Evolutionary conservation across 1,140 invertebrate genomes (phyloP), one percentile per base, ranked within the genome.

Genomic region (Belonocnema kinseyi): DNA sequence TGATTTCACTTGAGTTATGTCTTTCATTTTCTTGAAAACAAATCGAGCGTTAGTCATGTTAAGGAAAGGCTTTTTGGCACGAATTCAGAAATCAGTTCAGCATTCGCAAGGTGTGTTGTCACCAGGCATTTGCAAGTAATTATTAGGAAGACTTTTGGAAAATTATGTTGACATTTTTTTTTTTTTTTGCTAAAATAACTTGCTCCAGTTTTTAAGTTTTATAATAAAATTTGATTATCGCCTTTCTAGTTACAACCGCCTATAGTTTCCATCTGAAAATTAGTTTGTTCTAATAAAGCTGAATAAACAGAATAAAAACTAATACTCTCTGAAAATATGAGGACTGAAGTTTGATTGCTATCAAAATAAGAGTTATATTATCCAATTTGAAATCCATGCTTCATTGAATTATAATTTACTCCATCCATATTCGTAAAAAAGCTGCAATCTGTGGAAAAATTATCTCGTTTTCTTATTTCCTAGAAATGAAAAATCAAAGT

Each of bases 111-210:
- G 61, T 66, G 33, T 21, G 26, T 66, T 66, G 61, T 66, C 33
- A 66, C 61, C 33, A 26, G 61, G 61, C 61, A 66, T 66, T 66
- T 66, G 26, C 61, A 66, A 66, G 26, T 66, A 66, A 66, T 66
- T 40, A 66, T 66, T 66, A 66, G 26, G 40, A 66, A 66, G 16
- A 46, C 40, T 66, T 66, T 33, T 66, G 61, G 40, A 66, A 66
- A 46, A 5, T 66, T 66, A 66, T 66, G 61, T 66, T 66, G 61
- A 66, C 61, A 66, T 66, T 66, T 66, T 66, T 66, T 66, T 66
- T 66, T 66, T 66, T 66, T 66, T 16, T 66, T 14, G 61, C 61
- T 40, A 66, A 66, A 46, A 7, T 66, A 66, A 66, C 33, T 1
- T 66, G 33, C 46, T 16, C 61, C 61, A 66, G 61, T 66, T 66